Evolutionary conservation across 2,888 invertebrate genomes (phyloP), one percentile per base, ranked within the genome.

Genomic region (Nemurella pictetii): DNA sequence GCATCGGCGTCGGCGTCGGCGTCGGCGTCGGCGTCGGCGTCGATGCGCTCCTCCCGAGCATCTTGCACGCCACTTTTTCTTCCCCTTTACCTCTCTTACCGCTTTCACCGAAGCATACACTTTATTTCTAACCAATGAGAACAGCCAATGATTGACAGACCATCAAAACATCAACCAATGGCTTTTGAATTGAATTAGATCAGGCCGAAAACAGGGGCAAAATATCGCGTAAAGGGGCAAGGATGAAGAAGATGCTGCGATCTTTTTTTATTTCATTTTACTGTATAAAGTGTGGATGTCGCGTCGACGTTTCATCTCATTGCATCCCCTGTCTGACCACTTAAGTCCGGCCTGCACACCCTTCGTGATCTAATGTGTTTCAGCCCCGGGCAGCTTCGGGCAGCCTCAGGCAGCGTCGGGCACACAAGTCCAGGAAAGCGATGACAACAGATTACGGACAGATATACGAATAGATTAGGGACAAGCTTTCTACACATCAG

Each of bases 381-480:
- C n/a, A n/a, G n/a, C n/a, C n/a, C n/a, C n/a, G n/a, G n/a, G n/a
- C n/a, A 15, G 55, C 55, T 15, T 15, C 55, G 55, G 15, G 26
- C 74, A 74, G 4, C n/a, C 74, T 4, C 74, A 26, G 55, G 15
- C 55, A 12, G n/a, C 9, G 15, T 15, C 55, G 55, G n/a, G 81
- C 36, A 15, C 36, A 26, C 73, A 55, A 74, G 74, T 80, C 83
- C 86, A 85, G 85, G 85, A 85, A 85, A 86, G 73, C 78, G 85
- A 85, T 85, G 86, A 85, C 85, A 85, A 86, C 86, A 86, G 86
- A 85, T 86, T 86, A 85, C 77, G 85, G 84, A 83, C 78, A 85
- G 83, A 85, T 85, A 75, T 36, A 80, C 83, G 84, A 85, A 85
- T 82, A 86, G 86, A 86, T 86, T 86, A 84, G 85, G 81, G 30